These are phyloP conservation scores for Drosophila niveifrons DNA, from an alignment of 2,888 invertebrate genomes.

Conservation along the genomic window DNA sequence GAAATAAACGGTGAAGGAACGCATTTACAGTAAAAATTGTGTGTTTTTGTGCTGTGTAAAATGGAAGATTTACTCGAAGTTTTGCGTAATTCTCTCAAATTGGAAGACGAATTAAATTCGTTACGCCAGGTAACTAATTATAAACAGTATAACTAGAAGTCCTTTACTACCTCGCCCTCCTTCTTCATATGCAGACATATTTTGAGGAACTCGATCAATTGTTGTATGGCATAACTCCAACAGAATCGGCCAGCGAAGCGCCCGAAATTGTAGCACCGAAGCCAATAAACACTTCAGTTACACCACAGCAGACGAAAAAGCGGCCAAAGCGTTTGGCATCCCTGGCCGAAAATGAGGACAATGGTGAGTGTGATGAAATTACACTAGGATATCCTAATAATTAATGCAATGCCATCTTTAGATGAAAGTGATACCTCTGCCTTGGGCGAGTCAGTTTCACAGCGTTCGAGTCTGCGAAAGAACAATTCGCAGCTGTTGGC, in stretches of 20 bases:
- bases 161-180: not conserved
- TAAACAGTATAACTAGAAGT: not conserved
- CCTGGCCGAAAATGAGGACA: conserved; percentile 68
- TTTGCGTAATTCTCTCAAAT: conserved; percentile 43
- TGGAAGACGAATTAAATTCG: conserved; percentile 47
- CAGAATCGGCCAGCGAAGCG: conserved; percentile 23
- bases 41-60: conserved; percentile 24
- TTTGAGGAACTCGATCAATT: conserved; percentile 60
- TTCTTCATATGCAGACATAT: conserved; percentile 45
- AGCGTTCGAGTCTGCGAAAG: conserved; percentile 50
- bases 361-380: conserved; percentile 50
- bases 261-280: conserved; percentile 16
- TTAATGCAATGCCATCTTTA: not conserved
- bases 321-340: conserved; percentile 77
- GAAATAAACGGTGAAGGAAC: conserved; percentile 53
- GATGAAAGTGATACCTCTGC: conserved; percentile 7
- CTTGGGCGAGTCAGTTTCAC: conserved; percentile 7
- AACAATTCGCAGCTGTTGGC: conserved; percentile 69
- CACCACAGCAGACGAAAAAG: conserved; percentile 83
- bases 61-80: conserved; percentile 78
- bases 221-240: conserved; percentile 44
- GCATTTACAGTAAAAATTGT: conserved; percentile 11
- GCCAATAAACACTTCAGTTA: conserved; percentile 42
- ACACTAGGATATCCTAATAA: no score
- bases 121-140: conserved; percentile 58